A percentile compares a stretch with the other conserved stretches of the same genome.
Conservation (phyloP, 2,113 vertebrate genomes). For the Prinia subflava region DNA sequence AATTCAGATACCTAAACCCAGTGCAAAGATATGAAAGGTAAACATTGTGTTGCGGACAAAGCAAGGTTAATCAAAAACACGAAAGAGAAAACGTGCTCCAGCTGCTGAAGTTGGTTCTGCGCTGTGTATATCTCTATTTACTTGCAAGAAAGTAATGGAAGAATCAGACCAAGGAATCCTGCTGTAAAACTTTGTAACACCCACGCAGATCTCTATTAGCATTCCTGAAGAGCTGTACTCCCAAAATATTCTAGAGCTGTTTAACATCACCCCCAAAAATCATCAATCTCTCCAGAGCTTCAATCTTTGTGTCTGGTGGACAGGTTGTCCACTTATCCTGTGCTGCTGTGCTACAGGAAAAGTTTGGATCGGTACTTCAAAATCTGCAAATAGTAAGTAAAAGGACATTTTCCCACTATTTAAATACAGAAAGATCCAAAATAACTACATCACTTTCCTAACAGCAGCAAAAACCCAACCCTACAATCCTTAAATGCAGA, state of each 20-base stretch:
- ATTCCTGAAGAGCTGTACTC: background rate
- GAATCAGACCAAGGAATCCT: background rate
- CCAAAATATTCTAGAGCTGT: background rate
- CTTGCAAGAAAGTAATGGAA: background rate
- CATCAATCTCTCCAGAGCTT: background rate
- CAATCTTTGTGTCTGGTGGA: background rate
- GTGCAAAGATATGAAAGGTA: background rate
- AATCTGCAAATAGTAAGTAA: background rate
- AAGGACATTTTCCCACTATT: background rate
- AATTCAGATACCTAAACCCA: background rate
- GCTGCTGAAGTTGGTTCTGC: background rate
- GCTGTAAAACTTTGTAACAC: background rate
- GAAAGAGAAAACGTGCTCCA: background rate
- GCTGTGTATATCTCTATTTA: background rate
- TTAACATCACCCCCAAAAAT: background rate
- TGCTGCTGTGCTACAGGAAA: background rate
- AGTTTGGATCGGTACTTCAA: background rate
- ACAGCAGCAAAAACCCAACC: background rate
- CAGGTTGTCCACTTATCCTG: fast-evolving
- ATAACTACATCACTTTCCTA: background rate
- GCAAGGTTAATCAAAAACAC: background rate
- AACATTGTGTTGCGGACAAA: background rate
- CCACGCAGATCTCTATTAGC: background rate
- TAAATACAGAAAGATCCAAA: background rate
- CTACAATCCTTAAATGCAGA: background rate